phyloP scores from a whole-genome alignment of 2,797 vertebrate genomes.

The Acanthurus lineatus region DNA sequence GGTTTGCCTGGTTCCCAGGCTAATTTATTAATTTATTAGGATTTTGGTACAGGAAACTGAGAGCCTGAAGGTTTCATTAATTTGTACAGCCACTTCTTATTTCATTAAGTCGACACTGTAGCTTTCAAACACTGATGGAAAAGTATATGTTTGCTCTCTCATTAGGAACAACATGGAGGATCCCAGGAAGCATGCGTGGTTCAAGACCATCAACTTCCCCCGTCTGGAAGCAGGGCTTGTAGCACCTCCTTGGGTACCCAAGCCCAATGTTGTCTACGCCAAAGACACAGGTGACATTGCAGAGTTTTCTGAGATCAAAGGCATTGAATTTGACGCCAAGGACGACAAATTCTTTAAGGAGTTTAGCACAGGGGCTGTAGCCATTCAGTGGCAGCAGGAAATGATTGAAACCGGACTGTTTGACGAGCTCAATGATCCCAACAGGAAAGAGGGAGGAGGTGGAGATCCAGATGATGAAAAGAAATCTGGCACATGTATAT shows the following conservation, averaged over 20 bases:
- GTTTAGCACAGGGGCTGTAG: constrained; percentile 91
- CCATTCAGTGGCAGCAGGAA: constrained; percentile 93
- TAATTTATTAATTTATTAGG: background rate
- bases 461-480: constrained; percentile 79
- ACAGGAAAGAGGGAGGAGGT: constrained; percentile 81
- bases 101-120: background rate
- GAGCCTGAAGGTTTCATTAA: too few species aligned
- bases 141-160: constrained; percentile 24
- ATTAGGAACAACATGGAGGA: constrained; percentile 86
- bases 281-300: constrained; percentile 93
- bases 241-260: constrained; percentile 91
- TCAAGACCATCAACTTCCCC: constrained; percentile 93
- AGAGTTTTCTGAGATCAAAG: constrained; percentile 93
- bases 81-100: background rate
- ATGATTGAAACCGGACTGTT: constrained; percentile 94
- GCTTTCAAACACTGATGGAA: constrained; percentile 18
- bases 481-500: constrained; percentile 91
- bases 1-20: too few species aligned
- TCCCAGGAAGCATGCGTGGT: constrained; percentile 93
- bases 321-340: constrained; percentile 91
- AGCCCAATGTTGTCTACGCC: constrained; percentile 94
- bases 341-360: constrained; percentile 93
- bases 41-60: too few species aligned
- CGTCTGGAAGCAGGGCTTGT: constrained; percentile 92
- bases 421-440: constrained; percentile 92